Conservation (phyloP, 2,113 vertebrate species). For the Nanger granti region DNA sequence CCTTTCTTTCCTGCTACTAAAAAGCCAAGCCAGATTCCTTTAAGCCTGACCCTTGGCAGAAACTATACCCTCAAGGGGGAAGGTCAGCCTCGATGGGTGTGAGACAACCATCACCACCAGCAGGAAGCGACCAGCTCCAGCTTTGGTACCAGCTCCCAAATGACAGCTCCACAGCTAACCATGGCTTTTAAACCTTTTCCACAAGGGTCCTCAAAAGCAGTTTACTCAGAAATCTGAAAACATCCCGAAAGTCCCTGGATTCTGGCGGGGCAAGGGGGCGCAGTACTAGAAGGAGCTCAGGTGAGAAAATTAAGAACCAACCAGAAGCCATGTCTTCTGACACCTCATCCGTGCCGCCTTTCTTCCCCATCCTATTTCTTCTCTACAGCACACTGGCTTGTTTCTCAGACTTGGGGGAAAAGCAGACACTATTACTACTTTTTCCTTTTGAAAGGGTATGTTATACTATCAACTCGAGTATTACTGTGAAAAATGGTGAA, state of each 20-base stretch:
- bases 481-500: neutral
- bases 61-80: neutral
- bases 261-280: neutral
- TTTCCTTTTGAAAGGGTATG: neutral
- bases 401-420: neutral
- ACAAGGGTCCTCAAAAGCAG: neutral
- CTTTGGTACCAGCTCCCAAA: neutral
- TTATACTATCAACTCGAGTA: neutral
- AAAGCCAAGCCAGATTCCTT: neutral
- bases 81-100: neutral
- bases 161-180: neutral
- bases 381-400: neutral
- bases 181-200: neutral
- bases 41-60: neutral
- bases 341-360: fast-evolving
- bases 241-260: neutral
- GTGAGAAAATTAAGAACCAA: neutral
- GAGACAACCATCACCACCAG: neutral
- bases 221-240: neutral
- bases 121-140: neutral
- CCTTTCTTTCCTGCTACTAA: neutral
- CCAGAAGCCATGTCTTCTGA: neutral
- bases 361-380: neutral
- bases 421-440: neutral
- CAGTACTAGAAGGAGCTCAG: neutral